Evolutionary conservation across 2,113 vertebrate genomes (phyloP), one percentile per base, ranked within the genome.

Genomic region (Axis porcinus): DNA sequence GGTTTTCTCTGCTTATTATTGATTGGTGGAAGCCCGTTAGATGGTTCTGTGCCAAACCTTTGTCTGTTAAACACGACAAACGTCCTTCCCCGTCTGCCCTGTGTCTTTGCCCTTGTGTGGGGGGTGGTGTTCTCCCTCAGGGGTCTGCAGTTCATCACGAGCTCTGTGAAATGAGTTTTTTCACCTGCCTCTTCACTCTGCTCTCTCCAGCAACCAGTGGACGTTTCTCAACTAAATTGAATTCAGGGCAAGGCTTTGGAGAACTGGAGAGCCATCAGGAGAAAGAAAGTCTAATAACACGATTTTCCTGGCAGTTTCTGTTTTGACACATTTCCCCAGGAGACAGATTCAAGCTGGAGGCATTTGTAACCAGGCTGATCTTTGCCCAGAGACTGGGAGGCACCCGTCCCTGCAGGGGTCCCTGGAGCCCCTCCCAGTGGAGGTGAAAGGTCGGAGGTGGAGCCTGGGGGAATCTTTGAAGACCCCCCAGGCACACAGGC

Each of bases 21-120:
- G 54, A 28, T 1, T 2, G 43, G 14, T 8, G 8, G 76, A 52
- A 25, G 8, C 12, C 19, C 5, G 13, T 19, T 25, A 12, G 50
- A 21, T 5, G 3, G 1, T 4, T 57, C 28, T 12, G 16, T 23
- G 21, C 11, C 40, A 11, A 4, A 54, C 23, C 23, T 27, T 14
- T 36, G 21, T 17, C 52, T 15, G 0, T 47, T 14, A 58, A 58
- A 19, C 81, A 47, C 2, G 14, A 30, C 50, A 19, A 16, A 55
- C 6, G 1, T n/a, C 40, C 3, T 9, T 33, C 11, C 17, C 1
- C 0, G 0, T 12, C 54, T 54, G 23, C 55, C 23, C 16, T 25
- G 19, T 36, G 10, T 30, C 82, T 93, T 12, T 50, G 40, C 50
- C 16, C 36, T 36, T 2, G 45, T 30, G 11, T 7, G 2, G 2